Base-by-base conservation (phyloP, 2,888 invertebrate genomes). In the Lasioglossum malachurum region DNA sequence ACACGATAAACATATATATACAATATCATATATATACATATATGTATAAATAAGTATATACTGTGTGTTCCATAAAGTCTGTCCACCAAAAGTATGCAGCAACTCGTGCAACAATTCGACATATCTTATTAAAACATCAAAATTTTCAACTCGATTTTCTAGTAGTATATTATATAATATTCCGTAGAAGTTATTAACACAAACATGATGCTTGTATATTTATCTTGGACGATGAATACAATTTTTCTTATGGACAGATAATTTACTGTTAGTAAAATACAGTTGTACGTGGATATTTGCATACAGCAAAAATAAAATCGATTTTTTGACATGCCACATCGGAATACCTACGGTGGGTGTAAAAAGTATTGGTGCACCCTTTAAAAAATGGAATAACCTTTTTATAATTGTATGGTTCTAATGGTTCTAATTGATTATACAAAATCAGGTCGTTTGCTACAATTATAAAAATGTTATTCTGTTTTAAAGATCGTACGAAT, bases 1-100 rank as follows among this genome's bases (percentile, higher is more conserved):
- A n/a, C 75, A 64, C 64, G 76, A 53, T 76, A 73, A 76, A 44
- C 14, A 44, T 44, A 44, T 44, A 44, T 14, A 44, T 12, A 44
- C 12, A 44, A 14, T 44, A 44, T 44, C 44, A 12, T 14, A n/a
- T 57, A 57, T 1, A 5, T 19, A 12, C 4, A n/a, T 57, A 57
- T 1, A 5, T 19, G 5, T 19, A 46, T 4, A 46, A 0, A 57
- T 12, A n/a, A 4, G n/a, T 57, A 57, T n/a, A 57, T 57, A 57
- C 57, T 8, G 57, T 12, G 57, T 57, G 57, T 57, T 10, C n/a
- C 12, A 0, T 12, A 4, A n/a, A n/a, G n/a, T n/a, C n/a, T n/a
- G 53, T 10, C 3, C 10, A 57, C 57, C 57, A n/a, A 57, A 57
- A n/a, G n/a, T n/a, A n/a, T 12, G 57, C 12, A n/a, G 12, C 4